Evolutionary conservation across 2,797 vertebrate species (phyloP).

Genomic region (Potorous gilbertii): DNA sequence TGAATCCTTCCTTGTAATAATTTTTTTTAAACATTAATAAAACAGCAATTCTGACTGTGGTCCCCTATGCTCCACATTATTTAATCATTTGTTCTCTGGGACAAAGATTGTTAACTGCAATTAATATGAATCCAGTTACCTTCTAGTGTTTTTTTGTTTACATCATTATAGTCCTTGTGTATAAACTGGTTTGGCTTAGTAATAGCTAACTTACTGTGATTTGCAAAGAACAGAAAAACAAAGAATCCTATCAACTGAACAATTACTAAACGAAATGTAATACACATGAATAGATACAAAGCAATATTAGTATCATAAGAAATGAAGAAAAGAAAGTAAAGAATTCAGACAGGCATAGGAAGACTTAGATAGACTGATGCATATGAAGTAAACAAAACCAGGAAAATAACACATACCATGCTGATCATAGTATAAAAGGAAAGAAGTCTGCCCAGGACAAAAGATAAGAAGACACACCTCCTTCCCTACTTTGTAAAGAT

Average conservation of each 20-base stretch:
- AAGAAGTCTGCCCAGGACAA: neutral
- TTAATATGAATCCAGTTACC: no score
- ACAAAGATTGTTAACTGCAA: no score
- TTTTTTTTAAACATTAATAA: neutral
- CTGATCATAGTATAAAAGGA: neutral
- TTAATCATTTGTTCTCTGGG: no score
- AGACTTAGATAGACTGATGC: neutral
- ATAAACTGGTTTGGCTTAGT: neutral
- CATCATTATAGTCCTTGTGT: neutral
- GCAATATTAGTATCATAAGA: neutral
- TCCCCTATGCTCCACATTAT: neutral
- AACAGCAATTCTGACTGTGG: neutral
- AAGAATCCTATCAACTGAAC: neutral
- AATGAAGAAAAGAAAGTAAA: neutral
- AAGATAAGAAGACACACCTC: neutral
- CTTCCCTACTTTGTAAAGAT: neutral
- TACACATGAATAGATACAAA: neutral
- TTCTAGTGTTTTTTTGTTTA: no score
- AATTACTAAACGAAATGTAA: neutral
- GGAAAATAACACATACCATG: neutral
- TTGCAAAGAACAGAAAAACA: neutral
- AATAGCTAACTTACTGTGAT: neutral
- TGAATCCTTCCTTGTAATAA: neutral
- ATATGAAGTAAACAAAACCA: neutral
- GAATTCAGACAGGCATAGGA: neutral